Conservation (phyloP, 2,888 invertebrate species). For the Cryptocephalus moraei region DNA sequence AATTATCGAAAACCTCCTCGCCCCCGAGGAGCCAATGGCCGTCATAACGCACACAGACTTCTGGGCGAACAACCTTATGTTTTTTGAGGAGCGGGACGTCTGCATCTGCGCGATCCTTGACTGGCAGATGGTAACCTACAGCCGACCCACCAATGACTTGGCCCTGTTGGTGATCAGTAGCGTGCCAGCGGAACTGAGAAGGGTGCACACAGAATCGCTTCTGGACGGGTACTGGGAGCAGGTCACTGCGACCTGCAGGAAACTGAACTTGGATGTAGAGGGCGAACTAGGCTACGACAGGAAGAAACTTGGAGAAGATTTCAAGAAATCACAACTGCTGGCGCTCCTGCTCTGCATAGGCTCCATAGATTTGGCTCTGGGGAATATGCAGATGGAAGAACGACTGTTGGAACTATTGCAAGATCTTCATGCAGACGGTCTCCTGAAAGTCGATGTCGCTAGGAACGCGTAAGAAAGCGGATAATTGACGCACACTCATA, state of each 20-base stretch:
- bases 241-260: constrained; percentile 49
- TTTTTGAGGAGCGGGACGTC: constrained; percentile 41
- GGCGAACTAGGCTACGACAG: constrained; percentile 44
- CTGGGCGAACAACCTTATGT: constrained; percentile 72
- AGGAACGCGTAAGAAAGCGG: constrained; percentile 9
- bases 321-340: constrained; percentile 56
- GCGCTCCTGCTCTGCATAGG: constrained; percentile 72
- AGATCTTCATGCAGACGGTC: constrained; percentile 61
- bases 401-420: constrained; percentile 63
- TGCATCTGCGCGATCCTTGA: constrained; percentile 63
- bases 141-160: constrained; percentile 67
- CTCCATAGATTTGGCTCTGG: constrained; percentile 70
- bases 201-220: constrained; percentile 50
- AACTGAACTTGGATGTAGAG: constrained; percentile 54
- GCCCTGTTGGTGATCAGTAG: constrained; percentile 65
- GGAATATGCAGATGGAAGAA: constrained; percentile 64
- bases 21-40: constrained; percentile 63
- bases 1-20: constrained; percentile 57
- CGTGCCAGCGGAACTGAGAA: constrained; percentile 57
- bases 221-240: constrained; percentile 62
- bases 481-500: no score
- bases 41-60: constrained; percentile 75
- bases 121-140: constrained; percentile 79
- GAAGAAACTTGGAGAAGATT: constrained; percentile 45
- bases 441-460: constrained; percentile 39